phyloP scores from a whole-genome alignment of 2,113 vertebrate genomes.

The Dicerorhinus sumatrensis region DNA sequence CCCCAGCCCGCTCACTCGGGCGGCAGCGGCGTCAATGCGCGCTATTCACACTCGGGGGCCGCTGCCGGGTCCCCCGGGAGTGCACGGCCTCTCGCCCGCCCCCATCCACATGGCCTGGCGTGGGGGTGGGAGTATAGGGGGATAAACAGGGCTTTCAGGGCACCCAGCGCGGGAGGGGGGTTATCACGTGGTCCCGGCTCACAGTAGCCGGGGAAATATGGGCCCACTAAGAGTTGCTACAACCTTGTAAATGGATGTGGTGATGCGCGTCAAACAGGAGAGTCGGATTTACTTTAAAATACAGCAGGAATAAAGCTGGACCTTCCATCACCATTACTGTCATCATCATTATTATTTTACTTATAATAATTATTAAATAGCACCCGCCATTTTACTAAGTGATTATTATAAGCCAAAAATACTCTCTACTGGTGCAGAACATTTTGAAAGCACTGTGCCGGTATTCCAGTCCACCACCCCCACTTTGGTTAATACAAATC shows the following conservation, averaged over 20 bases:
- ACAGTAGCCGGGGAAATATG: slow-evolving; percentile 65
- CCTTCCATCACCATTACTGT: neutral
- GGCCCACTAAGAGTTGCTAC: slow-evolving; percentile 41
- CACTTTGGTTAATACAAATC: neutral
- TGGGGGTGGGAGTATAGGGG: neutral
- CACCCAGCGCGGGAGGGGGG: slow-evolving; percentile 72
- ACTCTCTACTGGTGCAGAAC: neutral
- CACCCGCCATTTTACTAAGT: slow-evolving; percentile 21
- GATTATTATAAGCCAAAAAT: neutral
- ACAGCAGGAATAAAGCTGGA: neutral
- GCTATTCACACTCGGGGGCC: slow-evolving; percentile 90
- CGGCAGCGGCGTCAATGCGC: slow-evolving; percentile 90
- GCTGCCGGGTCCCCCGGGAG: slow-evolving; percentile 86
- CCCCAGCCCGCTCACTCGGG: slow-evolving; percentile 86
- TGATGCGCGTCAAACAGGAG: neutral
- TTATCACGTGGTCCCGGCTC: neutral
- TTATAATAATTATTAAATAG: neutral
- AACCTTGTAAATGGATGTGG: neutral
- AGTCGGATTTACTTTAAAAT: slow-evolving; percentile 22
- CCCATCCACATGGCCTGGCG: slow-evolving; percentile 87
- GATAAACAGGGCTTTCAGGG: slow-evolving; percentile 86
- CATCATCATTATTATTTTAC: neutral
- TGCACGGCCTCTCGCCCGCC: slow-evolving; percentile 85
- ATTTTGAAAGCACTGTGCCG: neutral
- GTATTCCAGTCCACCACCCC: neutral